These are phyloP conservation scores for Psilopogon haemacephalus DNA, from an alignment of 2,113 vertebrate species.

Conservation along the genomic window DNA sequence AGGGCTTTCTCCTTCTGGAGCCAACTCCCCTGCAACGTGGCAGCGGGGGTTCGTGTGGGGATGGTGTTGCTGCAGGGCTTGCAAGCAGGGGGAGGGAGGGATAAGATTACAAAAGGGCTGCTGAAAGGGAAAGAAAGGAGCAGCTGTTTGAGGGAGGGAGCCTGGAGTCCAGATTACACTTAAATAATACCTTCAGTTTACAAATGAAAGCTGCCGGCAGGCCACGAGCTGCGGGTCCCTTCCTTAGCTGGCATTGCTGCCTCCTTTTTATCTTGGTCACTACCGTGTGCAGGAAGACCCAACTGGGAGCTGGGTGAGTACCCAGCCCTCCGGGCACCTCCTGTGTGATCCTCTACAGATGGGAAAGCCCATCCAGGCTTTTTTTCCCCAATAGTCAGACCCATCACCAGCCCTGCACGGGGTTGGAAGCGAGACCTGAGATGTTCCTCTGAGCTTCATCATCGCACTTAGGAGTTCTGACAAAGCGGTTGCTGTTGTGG, in stretches of 20 bases:
- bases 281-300: background rate
- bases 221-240: fast-evolving
- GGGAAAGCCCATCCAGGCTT: background rate
- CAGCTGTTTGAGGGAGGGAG: background rate
- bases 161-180: background rate
- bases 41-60: background rate
- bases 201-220: background rate
- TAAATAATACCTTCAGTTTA: background rate
- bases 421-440: fast-evolving
- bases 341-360: fast-evolving
- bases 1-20: background rate
- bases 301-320: background rate
- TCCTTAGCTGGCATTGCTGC: background rate
- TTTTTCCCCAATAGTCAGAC: fast-evolving
- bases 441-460: background rate
- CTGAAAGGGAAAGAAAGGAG: background rate
- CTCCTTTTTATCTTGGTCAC: background rate
- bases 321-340: no score
- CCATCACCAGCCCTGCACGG: no score
- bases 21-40: background rate
- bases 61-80: background rate
- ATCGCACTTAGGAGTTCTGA: background rate
- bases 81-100: background rate
- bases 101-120: background rate
- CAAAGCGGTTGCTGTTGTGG: background rate